Percentiles rank a stretch among this genome's conserved stretches.
These are phyloP conservation scores for Ochotona princeps DNA, from an alignment of 2,113 vertebrate genomes.

Conservation along the genomic window DNA sequence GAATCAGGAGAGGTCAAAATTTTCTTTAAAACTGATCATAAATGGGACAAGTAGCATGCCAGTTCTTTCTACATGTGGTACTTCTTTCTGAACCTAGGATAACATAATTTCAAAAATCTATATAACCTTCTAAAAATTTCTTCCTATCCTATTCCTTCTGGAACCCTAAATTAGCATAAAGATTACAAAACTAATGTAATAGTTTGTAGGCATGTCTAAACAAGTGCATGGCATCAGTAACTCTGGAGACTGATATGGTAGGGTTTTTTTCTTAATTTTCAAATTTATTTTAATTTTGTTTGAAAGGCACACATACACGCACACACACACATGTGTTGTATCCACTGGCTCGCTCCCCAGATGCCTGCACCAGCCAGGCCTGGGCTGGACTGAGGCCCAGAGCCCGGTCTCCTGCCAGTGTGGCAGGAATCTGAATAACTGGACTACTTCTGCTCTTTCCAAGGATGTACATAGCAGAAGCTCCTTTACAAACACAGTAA, in stretches of 20 bases:
- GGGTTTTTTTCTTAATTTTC: not conserved
- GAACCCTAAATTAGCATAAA: not conserved
- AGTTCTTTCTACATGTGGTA: not conserved
- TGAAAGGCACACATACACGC: too few relatives aligned
- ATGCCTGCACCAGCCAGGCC: too few relatives aligned
- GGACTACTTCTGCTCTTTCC: too few relatives aligned
- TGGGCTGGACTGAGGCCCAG: too few relatives aligned
- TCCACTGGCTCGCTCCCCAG: too few relatives aligned
- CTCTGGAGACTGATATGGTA: not conserved
- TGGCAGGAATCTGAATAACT: too few relatives aligned
- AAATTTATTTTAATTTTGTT: too few relatives aligned
- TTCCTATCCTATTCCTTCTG: not conserved
- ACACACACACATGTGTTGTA: too few relatives aligned
- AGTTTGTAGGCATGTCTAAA: not conserved
- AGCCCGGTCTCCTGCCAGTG: too few relatives aligned
- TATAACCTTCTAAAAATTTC: not conserved
- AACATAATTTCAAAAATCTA: not conserved
- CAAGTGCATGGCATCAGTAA: not conserved
- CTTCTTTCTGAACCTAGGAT: not conserved
- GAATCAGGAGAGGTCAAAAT: not conserved
- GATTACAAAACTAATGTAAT: not conserved
- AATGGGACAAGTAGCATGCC: not conserved
- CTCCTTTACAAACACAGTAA: too few relatives aligned
- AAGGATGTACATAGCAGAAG: too few relatives aligned
- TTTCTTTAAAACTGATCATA: not conserved